Evolutionary conservation across 2,888 invertebrate species (phyloP).

Genomic region (Lumbricus terrestris): DNA sequence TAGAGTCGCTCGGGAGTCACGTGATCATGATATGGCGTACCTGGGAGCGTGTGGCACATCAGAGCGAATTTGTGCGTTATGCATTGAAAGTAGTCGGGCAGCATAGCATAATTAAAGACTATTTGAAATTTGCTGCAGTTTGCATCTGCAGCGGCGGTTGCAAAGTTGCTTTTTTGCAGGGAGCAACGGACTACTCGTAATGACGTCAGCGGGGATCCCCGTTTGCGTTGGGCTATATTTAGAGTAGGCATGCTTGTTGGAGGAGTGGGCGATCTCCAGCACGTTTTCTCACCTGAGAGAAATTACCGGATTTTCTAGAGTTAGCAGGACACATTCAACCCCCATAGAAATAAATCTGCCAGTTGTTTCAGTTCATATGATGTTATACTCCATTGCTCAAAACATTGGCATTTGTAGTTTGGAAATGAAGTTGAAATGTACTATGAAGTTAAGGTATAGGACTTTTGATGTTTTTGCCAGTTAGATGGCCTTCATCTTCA

Average conservation of each 20-base stretch:
- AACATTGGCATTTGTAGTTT: neutral
- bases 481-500: neutral
- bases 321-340: neutral
- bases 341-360: neutral
- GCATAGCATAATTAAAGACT: neutral
- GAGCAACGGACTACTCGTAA: neutral
- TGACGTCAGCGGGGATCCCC: neutral
- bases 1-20: neutral
- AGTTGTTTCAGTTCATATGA: neutral
- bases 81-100: neutral
- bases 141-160: neutral
- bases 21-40: neutral
- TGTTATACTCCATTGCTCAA: neutral
- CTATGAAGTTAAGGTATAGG: neutral
- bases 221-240: neutral
- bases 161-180: neutral
- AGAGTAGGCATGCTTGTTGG: neutral
- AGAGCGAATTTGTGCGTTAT: neutral
- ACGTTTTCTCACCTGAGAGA: neutral
- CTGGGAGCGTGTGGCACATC: neutral
- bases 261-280: neutral
- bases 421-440: neutral
- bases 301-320: neutral
- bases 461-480: neutral
- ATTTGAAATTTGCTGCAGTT: no score